phyloP scores from a whole-genome alignment of 2,797 vertebrate genomes.

The Iguana delicatissima region DNA sequence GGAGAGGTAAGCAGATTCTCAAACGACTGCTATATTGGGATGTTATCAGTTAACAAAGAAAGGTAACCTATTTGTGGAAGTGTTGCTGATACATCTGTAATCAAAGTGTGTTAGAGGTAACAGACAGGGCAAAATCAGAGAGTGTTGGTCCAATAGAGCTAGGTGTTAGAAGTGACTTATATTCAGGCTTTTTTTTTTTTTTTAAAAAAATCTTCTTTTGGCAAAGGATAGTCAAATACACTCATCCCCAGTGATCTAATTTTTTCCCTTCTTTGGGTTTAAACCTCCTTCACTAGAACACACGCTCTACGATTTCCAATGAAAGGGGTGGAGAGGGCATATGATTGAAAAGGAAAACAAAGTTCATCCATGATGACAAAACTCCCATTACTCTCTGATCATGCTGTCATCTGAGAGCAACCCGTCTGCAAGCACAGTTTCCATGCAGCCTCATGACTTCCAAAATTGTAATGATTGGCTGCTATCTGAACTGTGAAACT shows the following conservation, averaged over 20 bases:
- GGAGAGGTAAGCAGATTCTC: neutral
- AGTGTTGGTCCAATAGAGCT: neutral
- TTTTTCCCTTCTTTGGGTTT: slow-evolving; percentile 48
- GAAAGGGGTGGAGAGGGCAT: neutral
- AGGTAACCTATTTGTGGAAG: slow-evolving; percentile 3
- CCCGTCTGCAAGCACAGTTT: slow-evolving; percentile 47
- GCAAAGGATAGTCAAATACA: neutral
- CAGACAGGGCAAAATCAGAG: neutral
- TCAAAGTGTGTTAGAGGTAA: neutral
- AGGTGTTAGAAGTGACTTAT: neutral
- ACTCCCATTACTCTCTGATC: slow-evolving; percentile 53
- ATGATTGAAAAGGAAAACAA: slow-evolving; percentile 30
- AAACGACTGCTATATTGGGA: neutral
- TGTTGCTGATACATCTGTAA: slow-evolving; percentile 7
- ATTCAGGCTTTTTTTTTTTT: slow-evolving; percentile 1
- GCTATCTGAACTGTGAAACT: slow-evolving; percentile 73
- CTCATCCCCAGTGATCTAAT: slow-evolving; percentile 33
- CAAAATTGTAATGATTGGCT: slow-evolving; percentile 72
- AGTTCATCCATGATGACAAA: slow-evolving; percentile 62
- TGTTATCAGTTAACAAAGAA: neutral
- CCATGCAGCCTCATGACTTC: slow-evolving; percentile 55
- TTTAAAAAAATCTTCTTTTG: neutral
- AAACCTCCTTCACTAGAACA: slow-evolving; percentile 38
- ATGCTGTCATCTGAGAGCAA: slow-evolving; percentile 55
- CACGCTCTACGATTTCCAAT: slow-evolving; percentile 44